A percentile compares a stretch with the other conserved stretches of the same genome.
phyloP scores from a whole-genome alignment of 2,797 vertebrate genomes.

The Rhodeus uyekii region DNA sequence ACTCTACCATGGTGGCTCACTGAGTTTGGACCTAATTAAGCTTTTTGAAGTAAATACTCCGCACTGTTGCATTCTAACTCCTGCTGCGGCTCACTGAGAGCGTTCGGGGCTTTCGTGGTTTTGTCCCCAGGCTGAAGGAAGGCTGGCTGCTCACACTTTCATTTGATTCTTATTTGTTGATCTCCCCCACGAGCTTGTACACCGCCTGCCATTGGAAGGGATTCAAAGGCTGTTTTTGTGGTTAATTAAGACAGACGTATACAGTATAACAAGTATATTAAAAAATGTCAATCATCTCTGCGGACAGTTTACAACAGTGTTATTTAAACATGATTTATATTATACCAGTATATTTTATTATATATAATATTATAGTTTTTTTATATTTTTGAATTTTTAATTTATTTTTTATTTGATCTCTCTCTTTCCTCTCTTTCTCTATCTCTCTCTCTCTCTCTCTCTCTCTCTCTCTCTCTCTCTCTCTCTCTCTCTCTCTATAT shows the following conservation, averaged over 20 bases:
- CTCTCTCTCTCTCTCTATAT: too few species aligned
- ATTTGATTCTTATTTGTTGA: constrained; percentile 62
- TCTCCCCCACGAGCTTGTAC: constrained; percentile 50
- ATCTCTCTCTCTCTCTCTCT: too few species aligned
- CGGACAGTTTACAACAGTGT: not conserved
- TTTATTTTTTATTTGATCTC: too few species aligned
- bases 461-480: too few species aligned
- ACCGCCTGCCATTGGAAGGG: constrained; percentile 48
- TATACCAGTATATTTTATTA: too few species aligned
- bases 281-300: constrained; percentile 38
- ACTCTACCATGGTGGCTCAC: constrained; percentile 51
- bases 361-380: too few species aligned
- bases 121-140: constrained; percentile 44
- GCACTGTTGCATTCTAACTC: constrained; percentile 55
- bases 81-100: constrained; percentile 45
- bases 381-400: too few species aligned
- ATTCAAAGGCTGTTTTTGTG: constrained; percentile 50
- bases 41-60: constrained; percentile 59
- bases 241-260: constrained; percentile 59
- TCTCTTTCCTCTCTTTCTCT: too few species aligned
- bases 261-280: constrained; percentile 51
- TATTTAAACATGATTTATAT: not conserved
- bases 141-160: constrained; percentile 49
- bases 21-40: constrained; percentile 62
- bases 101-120: constrained; percentile 36